Evolutionary conservation across 1,140 invertebrate species (phyloP).

Genomic region (Bathynomus jamesi): DNA sequence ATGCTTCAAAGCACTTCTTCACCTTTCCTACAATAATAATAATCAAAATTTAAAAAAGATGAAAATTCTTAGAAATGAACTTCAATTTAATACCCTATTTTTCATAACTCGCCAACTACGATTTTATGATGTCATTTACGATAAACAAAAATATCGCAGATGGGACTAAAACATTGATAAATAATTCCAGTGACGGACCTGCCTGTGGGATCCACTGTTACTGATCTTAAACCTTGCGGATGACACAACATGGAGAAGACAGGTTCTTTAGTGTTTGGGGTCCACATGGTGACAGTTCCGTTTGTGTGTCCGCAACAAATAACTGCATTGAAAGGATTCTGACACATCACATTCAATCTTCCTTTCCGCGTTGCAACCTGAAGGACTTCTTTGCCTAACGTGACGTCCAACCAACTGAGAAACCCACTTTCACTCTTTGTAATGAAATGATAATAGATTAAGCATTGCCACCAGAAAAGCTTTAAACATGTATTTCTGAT

Average conservation of each 20-base stretch:
- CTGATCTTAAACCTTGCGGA: conserved; percentile 62
- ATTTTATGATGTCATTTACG: too few species aligned
- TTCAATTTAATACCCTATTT: too few species aligned
- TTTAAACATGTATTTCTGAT: too few species aligned
- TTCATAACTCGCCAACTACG: too few species aligned
- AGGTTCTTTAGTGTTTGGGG: conserved; percentile 76
- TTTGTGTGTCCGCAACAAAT: conserved; percentile 81
- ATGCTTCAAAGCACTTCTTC: too few species aligned
- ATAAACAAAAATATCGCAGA: too few species aligned
- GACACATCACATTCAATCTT: conserved; percentile 70
- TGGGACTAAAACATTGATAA: too few species aligned
- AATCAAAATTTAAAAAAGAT: too few species aligned
- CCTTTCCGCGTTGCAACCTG: conserved; percentile 67
- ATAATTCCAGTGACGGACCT: conserved; percentile 49
- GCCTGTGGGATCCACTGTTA: conserved; percentile 78
- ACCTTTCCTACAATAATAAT: too few species aligned
- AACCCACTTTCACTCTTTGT: conserved; percentile 64
- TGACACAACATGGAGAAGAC: conserved; percentile 90
- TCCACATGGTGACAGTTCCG: conserved; percentile 89
- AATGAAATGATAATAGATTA: too few species aligned
- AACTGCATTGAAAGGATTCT: conserved; percentile 93
- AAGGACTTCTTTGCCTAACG: conserved; percentile 78
- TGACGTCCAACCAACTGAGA: conserved; percentile 87
- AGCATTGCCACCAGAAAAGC: too few species aligned
- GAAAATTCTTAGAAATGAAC: too few species aligned